phyloP scores from a whole-genome alignment of 2,113 vertebrate species.

The Urocolius indicus region DNA sequence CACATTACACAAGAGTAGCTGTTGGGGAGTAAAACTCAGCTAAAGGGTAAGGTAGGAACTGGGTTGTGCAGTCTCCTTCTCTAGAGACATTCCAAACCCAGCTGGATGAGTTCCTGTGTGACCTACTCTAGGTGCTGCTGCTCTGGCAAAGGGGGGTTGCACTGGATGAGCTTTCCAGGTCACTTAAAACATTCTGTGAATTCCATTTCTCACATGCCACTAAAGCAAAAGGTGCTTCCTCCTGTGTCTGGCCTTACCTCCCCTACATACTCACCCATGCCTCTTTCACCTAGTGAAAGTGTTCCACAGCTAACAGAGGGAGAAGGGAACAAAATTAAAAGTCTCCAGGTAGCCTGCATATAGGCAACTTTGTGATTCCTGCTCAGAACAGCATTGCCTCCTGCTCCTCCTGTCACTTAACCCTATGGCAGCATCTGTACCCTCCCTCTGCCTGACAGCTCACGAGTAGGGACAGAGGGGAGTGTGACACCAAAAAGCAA shows the following conservation, averaged over 20 bases:
- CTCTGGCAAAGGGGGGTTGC: too few relatives aligned
- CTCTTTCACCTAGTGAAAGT: background rate
- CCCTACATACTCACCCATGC: background rate
- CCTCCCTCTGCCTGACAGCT: background rate
- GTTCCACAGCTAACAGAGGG: background rate
- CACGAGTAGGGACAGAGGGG: background rate
- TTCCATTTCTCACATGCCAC: background rate
- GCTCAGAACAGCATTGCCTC: background rate
- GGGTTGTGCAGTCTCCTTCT: too few relatives aligned
- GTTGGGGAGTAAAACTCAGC: background rate
- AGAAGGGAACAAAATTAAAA: background rate
- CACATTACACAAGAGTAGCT: rapidly evolving
- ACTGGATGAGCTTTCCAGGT: too few relatives aligned
- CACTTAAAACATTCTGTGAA: background rate
- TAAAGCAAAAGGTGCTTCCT: background rate
- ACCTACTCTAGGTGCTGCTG: too few relatives aligned
- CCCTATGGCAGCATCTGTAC: rapidly evolving
- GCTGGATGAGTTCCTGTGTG: too few relatives aligned
- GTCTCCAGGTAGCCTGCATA: background rate
- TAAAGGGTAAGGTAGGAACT: background rate
- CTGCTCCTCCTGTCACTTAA: background rate
- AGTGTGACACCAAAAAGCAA: background rate
- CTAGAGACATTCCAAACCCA: too few relatives aligned
- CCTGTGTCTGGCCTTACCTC: rapidly evolving
- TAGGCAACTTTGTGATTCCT: background rate